Percentiles rank a stretch among this genome's conserved stretches.
Evolutionary conservation across 2,888 invertebrate species (phyloP).

Genomic region (Caenorhabditis angaria): DNA sequence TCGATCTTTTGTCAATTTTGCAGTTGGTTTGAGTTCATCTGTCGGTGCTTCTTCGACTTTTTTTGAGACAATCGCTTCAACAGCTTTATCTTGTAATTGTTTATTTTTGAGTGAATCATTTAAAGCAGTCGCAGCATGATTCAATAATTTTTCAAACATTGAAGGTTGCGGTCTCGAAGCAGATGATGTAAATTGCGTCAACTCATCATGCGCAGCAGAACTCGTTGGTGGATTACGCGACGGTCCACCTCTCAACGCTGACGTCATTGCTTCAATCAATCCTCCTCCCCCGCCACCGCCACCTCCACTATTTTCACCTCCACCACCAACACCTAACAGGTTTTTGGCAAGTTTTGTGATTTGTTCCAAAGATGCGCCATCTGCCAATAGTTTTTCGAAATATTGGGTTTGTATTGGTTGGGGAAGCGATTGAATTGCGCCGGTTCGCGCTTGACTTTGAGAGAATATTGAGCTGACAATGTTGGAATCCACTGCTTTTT

Average conservation of each 20-base stretch:
- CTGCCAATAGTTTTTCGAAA: slow-evolving; percentile 40
- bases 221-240: slow-evolving; percentile 31
- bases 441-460: slow-evolving; percentile 53
- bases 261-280: slow-evolving; percentile 54
- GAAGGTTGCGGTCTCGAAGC: slow-evolving; percentile 43
- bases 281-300: slow-evolving; percentile 23
- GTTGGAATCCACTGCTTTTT: slow-evolving; percentile 46
- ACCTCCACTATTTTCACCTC: slow-evolving; percentile 22
- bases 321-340: slow-evolving; percentile 51
- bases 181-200: slow-evolving; percentile 30
- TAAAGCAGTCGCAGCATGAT: slow-evolving; percentile 47
- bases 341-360: slow-evolving; percentile 66
- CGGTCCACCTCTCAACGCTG: slow-evolving; percentile 39
- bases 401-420: slow-evolving; percentile 34
- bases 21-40: slow-evolving; percentile 19
- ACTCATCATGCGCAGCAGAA: slow-evolving; percentile 45
- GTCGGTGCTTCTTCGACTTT: slow-evolving; percentile 20
- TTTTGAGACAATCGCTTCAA: slow-evolving; percentile 19
- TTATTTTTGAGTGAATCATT: slow-evolving; percentile 53
- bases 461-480: slow-evolving; percentile 65
- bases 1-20: slow-evolving; percentile 36
- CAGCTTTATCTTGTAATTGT: slow-evolving; percentile 35
- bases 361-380: slow-evolving; percentile 50
- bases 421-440: slow-evolving; percentile 29
- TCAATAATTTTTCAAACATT: slow-evolving; percentile 43